Conservation (phyloP, 2,797 vertebrate genomes). For the Natrix natrix region DNA sequence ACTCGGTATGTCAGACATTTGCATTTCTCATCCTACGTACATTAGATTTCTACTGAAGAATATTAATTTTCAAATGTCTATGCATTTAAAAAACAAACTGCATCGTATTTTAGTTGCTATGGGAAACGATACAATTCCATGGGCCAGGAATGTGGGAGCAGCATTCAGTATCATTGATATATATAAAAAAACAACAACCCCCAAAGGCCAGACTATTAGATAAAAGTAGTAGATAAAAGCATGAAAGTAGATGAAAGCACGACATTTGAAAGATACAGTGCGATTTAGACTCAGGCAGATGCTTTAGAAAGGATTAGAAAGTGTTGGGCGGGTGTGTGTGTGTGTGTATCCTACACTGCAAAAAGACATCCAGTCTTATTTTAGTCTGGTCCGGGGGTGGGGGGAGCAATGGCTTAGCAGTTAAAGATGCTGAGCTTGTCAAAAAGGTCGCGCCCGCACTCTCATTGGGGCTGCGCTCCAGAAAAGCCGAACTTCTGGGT, state of each 20-base stretch:
- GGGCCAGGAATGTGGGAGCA: not conserved
- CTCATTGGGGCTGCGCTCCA: too few relatives aligned
- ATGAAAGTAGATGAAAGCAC: not conserved
- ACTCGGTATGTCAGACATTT: not conserved
- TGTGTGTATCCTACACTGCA: not conserved
- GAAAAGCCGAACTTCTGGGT: too few relatives aligned
- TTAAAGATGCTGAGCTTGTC: not conserved
- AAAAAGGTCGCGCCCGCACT: too few relatives aligned
- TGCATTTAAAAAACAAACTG: not conserved
- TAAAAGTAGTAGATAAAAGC: too few relatives aligned
- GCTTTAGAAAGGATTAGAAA: not conserved
- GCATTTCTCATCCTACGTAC: not conserved
- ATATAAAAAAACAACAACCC: too few relatives aligned
- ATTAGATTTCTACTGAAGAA: not conserved
- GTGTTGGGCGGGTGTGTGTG: not conserved
- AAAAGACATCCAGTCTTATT: rapidly evolving
- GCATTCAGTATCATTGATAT: not conserved
- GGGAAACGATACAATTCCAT: not conserved
- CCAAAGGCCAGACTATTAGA: not conserved
- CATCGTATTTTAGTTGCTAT: not conserved
- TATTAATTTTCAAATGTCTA: not conserved
- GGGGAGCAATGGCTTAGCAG: not conserved
- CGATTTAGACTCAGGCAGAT: not conserved
- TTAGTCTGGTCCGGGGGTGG: not conserved
- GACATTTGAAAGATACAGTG: not conserved